Evolutionary conservation across 2,888 invertebrate genomes (phyloP).

Genomic region (Pristionchus mayeri): DNA sequence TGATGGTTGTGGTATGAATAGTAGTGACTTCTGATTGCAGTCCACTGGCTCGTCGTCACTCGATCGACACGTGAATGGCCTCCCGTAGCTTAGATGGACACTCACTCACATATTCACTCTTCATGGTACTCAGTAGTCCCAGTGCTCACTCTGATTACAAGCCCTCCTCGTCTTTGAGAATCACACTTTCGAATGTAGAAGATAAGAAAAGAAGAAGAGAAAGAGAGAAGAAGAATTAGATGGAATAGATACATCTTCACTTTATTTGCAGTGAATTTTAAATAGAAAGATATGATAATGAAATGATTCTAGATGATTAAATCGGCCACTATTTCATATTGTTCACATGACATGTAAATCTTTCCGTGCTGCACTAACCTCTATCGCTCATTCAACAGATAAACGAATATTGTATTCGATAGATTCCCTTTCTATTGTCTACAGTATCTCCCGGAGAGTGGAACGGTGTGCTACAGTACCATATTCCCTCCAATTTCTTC

Average conservation of each 20-base stretch:
- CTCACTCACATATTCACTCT: background rate
- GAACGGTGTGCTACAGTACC: constrained; percentile 2
- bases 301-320: background rate
- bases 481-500: background rate
- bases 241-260: background rate
- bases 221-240: background rate
- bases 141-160: constrained; percentile 12
- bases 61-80: constrained; percentile 30
- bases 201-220: too few species aligned
- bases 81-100: background rate
- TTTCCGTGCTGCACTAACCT: constrained; percentile 17
- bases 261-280: background rate
- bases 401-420: background rate
- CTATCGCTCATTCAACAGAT: constrained; percentile 38
- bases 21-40: background rate
- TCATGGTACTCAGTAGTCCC: constrained; percentile 24
- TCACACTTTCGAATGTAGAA: background rate
- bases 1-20: too few species aligned
- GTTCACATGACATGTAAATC: constrained; percentile 30
- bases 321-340: constrained; percentile 23
- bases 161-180: background rate
- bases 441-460: background rate
- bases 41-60: constrained; percentile 48
- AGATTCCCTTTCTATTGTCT: background rate
- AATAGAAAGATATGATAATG: background rate